Evolutionary conservation across 1,140 invertebrate species (phyloP).

Genomic region (Drosophila paulistorum): DNA sequence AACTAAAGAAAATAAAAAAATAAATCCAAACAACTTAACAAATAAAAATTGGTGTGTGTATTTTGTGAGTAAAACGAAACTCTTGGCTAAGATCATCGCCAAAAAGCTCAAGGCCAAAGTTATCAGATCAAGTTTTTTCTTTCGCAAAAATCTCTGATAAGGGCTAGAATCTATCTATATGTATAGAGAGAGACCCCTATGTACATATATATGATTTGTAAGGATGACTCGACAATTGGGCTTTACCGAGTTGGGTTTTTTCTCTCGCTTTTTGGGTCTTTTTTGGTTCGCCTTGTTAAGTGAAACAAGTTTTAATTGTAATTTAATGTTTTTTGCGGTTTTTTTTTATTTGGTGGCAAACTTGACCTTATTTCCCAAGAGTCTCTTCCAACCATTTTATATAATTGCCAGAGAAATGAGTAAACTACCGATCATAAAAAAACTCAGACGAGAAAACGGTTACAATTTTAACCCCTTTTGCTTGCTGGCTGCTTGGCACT

Average conservation of each 20-base stretch:
- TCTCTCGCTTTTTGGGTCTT: slow-evolving; percentile 8
- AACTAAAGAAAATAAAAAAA: not conserved
- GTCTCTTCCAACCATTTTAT: slow-evolving; percentile 47
- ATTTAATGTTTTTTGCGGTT: slow-evolving; percentile 49
- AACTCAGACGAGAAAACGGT: slow-evolving; percentile 29
- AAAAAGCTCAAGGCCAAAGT: slow-evolving; percentile 3
- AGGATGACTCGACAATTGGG: not conserved
- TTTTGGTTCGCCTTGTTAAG: slow-evolving; percentile 8
- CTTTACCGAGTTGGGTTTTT: slow-evolving; percentile 2
- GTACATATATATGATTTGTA: not conserved
- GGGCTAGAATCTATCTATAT: not conserved
- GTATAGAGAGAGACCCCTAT: not conserved
- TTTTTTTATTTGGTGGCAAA: slow-evolving; percentile 54
- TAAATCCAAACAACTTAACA: slow-evolving; percentile 4
- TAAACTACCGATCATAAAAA: slow-evolving; percentile 52
- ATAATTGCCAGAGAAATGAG: slow-evolving; percentile 67
- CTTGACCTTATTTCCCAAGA: slow-evolving; percentile 74
- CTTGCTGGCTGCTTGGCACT: slow-evolving; percentile 41
- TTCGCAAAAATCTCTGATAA: not conserved
- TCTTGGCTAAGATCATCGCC: not conserved
- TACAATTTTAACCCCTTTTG: slow-evolving; percentile 61
- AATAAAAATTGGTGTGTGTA: not conserved
- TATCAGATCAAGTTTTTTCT: not conserved
- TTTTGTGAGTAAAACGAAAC: slow-evolving; percentile 7
- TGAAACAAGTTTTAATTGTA: slow-evolving; percentile 38